Evolutionary conservation across 2,113 vertebrate genomes (phyloP).

Genomic region (Tachycineta bicolor): DNA sequence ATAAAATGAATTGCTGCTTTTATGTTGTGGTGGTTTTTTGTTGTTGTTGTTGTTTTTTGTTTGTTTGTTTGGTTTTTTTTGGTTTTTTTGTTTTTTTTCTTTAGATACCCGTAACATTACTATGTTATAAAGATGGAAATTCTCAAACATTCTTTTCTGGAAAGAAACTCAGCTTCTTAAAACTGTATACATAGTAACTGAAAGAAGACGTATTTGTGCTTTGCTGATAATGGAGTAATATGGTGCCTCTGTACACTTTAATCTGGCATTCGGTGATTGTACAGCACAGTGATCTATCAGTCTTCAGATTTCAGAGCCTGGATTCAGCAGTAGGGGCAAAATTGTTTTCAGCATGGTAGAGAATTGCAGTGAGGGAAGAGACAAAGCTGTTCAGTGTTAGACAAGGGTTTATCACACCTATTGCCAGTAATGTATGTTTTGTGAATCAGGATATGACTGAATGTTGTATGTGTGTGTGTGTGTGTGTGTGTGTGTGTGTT

Average conservation of each 20-base stretch:
- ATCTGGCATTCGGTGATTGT: not conserved
- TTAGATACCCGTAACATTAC: not conserved
- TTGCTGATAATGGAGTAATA: not conserved
- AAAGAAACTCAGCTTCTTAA: not conserved
- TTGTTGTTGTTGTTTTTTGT: too few species aligned
- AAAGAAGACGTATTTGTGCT: not conserved
- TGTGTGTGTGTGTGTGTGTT: not conserved
- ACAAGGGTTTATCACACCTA: conserved; percentile 3
- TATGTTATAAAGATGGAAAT: not conserved
- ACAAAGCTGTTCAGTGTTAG: conserved; percentile 3
- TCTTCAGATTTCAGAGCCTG: not conserved
- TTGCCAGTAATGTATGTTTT: not conserved
- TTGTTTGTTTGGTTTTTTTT: not conserved
- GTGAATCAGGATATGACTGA: not conserved
- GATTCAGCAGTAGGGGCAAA: not conserved
- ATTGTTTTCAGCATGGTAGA: not conserved
- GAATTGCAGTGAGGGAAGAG: not conserved
- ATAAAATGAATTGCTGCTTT: fast-evolving
- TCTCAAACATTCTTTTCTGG: not conserved
- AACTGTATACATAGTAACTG: not conserved
- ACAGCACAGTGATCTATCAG: not conserved
- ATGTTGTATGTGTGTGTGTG: not conserved
- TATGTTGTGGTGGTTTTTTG: not conserved
- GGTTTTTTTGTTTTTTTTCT: not conserved
- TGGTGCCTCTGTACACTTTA: not conserved